These are phyloP conservation scores for Erythrocercus mccallii DNA, from an alignment of 2,113 vertebrate genomes.

Conservation along the genomic window DNA sequence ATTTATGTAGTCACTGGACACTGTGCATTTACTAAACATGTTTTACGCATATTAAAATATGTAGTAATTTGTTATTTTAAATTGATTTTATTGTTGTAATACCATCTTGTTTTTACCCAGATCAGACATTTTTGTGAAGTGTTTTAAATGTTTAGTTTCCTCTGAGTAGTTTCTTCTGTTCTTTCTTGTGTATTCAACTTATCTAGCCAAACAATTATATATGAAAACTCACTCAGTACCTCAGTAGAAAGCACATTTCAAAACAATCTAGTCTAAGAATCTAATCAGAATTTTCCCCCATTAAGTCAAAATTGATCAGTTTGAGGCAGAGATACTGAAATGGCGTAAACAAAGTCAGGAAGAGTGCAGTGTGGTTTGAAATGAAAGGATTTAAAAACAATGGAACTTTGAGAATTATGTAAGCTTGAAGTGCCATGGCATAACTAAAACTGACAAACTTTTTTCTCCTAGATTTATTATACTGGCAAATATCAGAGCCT, in stretches of 20 bases:
- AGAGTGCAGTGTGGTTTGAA: neutral
- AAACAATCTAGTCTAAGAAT: neutral
- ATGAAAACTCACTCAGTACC: neutral
- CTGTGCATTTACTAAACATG: neutral
- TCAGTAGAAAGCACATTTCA: neutral
- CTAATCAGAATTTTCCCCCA: neutral
- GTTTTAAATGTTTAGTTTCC: neutral
- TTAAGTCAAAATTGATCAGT: neutral
- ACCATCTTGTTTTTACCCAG: neutral
- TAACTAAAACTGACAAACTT: neutral
- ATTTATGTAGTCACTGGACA: neutral
- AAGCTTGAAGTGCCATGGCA: neutral
- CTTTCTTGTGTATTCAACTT: neutral
- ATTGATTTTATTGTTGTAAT: neutral
- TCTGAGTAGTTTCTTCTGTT: neutral
- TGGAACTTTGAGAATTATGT: neutral
- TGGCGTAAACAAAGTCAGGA: neutral
- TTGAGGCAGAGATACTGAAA: neutral
- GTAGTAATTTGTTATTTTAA: neutral
- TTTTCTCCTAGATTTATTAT: slow-evolving; percentile 88
- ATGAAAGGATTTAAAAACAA: neutral
- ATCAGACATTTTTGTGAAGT: neutral
- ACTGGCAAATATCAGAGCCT: slow-evolving; percentile 99
- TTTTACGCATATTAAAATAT: neutral
- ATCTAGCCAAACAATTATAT: neutral